Conservation (phyloP, 2,797 vertebrate species). For the Lepus townsendii region DNA sequence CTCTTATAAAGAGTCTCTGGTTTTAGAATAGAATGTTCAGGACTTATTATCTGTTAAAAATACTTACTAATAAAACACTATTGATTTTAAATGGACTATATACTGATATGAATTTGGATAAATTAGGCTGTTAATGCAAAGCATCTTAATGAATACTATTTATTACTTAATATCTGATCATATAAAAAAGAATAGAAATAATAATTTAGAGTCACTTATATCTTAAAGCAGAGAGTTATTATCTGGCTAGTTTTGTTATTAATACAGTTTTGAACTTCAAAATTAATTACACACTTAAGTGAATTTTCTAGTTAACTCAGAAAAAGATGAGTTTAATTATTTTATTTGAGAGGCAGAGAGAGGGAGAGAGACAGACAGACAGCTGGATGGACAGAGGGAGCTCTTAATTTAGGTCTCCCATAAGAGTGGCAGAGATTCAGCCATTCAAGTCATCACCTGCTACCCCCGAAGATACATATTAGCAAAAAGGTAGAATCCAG, state of each 20-base stretch:
- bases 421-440: too few species aligned
- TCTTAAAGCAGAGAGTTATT: constrained; percentile 38
- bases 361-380: too few species aligned
- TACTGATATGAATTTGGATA: constrained; percentile 20
- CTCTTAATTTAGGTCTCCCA: too few species aligned
- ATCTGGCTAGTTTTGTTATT: constrained; percentile 1
- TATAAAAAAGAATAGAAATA: constrained; percentile 29
- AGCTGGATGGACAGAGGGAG: too few species aligned
- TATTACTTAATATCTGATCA: background rate
- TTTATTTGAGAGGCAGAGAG: too few species aligned
- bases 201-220: constrained; percentile 16
- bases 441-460: too few species aligned
- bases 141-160: constrained; percentile 1
- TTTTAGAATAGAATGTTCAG: constrained; percentile 1
- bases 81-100: constrained; percentile 29
- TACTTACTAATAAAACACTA: constrained; percentile 32
- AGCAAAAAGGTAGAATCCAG: too few species aligned
- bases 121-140: constrained; percentile 16
- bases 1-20: background rate
- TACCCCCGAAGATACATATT: too few species aligned
- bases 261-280: constrained; percentile 21
- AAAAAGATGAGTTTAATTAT: background rate
- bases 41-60: constrained; percentile 20
- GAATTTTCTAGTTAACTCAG: constrained; percentile 13
- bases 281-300: background rate